These are phyloP conservation scores for Nanorana parkeri DNA, from an alignment of 2,113 vertebrate species.

Conservation along the genomic window DNA sequence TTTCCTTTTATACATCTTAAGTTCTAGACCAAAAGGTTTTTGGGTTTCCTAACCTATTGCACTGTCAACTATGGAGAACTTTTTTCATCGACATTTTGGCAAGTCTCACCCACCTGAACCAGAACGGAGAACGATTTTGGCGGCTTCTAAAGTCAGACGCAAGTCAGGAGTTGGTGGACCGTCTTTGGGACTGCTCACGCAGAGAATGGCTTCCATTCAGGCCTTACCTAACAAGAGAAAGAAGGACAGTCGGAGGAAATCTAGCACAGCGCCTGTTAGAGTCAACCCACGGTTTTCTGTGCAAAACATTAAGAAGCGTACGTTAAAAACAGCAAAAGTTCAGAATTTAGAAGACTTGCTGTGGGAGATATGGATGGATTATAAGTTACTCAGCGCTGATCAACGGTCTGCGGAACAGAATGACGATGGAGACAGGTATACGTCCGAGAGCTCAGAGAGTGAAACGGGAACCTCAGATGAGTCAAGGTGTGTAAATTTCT, in stretches of 20 bases:
- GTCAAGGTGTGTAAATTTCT: slow-evolving; percentile 29
- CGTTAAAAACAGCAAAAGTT: slow-evolving; percentile 3
- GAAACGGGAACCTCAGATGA: background rate
- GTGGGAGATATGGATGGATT: slow-evolving; percentile 46
- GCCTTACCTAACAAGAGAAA: background rate
- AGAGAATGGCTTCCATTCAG: slow-evolving; percentile 11
- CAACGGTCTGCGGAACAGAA: background rate
- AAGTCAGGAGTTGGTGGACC: slow-evolving; percentile 38
- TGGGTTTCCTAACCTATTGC: background rate
- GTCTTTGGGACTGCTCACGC: slow-evolving; percentile 4
- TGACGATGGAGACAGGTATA: background rate
- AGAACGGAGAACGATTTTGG: background rate
- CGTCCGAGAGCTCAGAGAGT: slow-evolving; percentile 36
- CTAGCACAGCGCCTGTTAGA: slow-evolving; percentile 32
- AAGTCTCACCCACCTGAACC: background rate
- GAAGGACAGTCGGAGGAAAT: slow-evolving; percentile 19
- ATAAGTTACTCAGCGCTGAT: background rate
- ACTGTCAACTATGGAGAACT: slow-evolving; percentile 27
- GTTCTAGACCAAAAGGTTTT: too few relatives aligned
- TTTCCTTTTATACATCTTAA: too few relatives aligned
- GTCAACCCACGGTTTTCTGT: slow-evolving; percentile 40
- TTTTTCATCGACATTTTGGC: slow-evolving; percentile 36
- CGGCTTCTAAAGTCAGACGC: slow-evolving; percentile 27
- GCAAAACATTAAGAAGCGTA: background rate
- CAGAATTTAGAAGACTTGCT: slow-evolving; percentile 27